These are phyloP conservation scores for Dicerorhinus sumatrensis DNA, from an alignment of 2,113 vertebrate species.

Conservation along the genomic window DNA sequence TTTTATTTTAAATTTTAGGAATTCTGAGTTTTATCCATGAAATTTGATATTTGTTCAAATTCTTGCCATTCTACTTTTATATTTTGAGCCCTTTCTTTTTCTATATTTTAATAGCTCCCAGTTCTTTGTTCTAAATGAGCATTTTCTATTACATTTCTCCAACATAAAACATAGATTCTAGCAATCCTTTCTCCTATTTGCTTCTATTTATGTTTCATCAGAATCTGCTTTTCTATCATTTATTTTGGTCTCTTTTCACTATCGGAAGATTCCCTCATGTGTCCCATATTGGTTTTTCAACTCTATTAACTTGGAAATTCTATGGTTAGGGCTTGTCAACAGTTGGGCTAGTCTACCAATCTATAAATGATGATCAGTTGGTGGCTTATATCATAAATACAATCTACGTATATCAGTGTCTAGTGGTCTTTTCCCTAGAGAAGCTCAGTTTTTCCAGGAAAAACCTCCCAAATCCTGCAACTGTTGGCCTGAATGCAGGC, in stretches of 20 bases:
- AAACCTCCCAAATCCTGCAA: background rate
- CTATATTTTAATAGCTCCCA: background rate
- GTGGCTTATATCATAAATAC: background rate
- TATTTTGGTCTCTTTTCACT: background rate
- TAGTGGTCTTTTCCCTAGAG: background rate
- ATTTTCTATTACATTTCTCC: background rate
- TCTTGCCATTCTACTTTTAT: background rate
- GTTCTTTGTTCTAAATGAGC: background rate
- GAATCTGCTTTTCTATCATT: background rate
- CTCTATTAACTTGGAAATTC: background rate
- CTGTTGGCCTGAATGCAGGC: background rate
- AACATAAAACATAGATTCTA: background rate
- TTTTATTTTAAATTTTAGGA: background rate
- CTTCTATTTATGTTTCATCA: background rate
- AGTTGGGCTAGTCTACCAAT: background rate
- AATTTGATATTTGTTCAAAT: background rate
- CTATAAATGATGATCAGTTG: background rate
- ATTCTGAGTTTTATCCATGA: background rate
- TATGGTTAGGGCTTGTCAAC: background rate
- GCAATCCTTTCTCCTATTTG: background rate
- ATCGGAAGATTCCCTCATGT: background rate
- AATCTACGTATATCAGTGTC: background rate
- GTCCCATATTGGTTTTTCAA: background rate
- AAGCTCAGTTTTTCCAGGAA: background rate
- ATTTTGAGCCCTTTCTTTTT: background rate